Base-by-base conservation (phyloP, 2,888 invertebrate species). In the Drymonia ruficornis region DNA sequence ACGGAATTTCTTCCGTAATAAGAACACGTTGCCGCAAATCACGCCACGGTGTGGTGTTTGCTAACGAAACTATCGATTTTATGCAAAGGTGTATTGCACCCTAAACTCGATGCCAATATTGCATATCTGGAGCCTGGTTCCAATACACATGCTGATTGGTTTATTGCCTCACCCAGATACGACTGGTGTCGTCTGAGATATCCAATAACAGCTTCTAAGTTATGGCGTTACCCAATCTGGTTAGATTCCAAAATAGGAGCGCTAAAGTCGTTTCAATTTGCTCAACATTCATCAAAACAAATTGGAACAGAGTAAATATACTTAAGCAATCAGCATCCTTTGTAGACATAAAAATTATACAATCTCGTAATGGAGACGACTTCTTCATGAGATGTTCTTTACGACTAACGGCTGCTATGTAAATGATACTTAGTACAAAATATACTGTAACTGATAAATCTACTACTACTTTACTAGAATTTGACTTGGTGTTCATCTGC, bases 81-180 rank as follows among this genome's bases (percentile, higher is more conserved):
- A 65, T 65, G 63, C 70, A 64, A 69, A 65, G 55, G 54, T 61
- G 36, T 61, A 52, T 60, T 71, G 72, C 72, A 72, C 69, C 63
- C 59, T 55, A 59, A 61, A 57, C 50, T 29, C 52, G 52, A 56
- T 50, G 46, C 44, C 56, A 52, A 59, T 68, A 70, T 63, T 53
- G 56, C 46, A 34, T 47, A 44, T 38, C 45, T 38, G 50, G 19
- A 15, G 16, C 18, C 43, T 54, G 63, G 29, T 29, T 43, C 44
- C 29, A 18, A 44, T 28, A 45, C 34, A 45, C 34, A 51, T 15
- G 23, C 19, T 61, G 53, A 61, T 67, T 61, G 55, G 42, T 67
- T 63, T 57, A 55, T 60, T 59, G 51, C 31, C 46, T 53, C 31
- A 49, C 29, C 44, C 1, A n/a, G n/a, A 53, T 52, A 50, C 19